Conservation (phyloP, 2,113 vertebrate species). For the Zosterops borbonicus region DNA sequence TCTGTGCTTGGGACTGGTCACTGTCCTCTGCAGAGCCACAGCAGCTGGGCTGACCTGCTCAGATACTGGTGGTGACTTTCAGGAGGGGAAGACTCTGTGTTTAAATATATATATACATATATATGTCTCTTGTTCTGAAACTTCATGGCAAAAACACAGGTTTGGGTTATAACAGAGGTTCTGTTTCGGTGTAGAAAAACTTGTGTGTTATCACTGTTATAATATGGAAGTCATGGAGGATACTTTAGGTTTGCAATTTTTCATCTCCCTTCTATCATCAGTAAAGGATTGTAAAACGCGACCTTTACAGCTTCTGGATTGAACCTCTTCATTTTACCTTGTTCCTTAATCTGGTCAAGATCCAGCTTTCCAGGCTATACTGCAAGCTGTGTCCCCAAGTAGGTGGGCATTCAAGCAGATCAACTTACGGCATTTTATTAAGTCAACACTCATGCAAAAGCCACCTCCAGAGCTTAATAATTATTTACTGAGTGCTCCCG, state of each 20-base stretch:
- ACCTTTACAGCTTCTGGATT: constrained; percentile 4
- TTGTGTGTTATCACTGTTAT: not conserved
- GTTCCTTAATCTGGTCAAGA: constrained; percentile 20
- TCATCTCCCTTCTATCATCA: not conserved
- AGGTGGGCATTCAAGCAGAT: constrained; percentile 77
- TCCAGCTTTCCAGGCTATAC: constrained; percentile 50
- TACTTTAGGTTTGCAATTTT: not conserved
- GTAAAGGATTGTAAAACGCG: not conserved
- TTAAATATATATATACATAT: not conserved
- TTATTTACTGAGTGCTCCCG: constrained; percentile 77
- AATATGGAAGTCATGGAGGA: not conserved
- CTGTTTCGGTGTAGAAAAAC: not conserved
- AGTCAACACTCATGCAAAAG: constrained; percentile 69
- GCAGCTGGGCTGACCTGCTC: not conserved
- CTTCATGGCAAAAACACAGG: not conserved
- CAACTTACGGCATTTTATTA: constrained; percentile 71
- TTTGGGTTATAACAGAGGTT: not conserved
- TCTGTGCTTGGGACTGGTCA: not conserved
- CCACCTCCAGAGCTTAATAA: constrained; percentile 77
- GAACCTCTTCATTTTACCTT: constrained; percentile 32
- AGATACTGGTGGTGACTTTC: not conserved
- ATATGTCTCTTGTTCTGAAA: not conserved
- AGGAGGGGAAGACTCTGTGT: not conserved
- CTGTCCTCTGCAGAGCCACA: not conserved
- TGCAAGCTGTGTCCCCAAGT: constrained; percentile 50